phyloP scores from a whole-genome alignment of 1,140 invertebrate species.

The Apocrypta bakeri region DNA sequence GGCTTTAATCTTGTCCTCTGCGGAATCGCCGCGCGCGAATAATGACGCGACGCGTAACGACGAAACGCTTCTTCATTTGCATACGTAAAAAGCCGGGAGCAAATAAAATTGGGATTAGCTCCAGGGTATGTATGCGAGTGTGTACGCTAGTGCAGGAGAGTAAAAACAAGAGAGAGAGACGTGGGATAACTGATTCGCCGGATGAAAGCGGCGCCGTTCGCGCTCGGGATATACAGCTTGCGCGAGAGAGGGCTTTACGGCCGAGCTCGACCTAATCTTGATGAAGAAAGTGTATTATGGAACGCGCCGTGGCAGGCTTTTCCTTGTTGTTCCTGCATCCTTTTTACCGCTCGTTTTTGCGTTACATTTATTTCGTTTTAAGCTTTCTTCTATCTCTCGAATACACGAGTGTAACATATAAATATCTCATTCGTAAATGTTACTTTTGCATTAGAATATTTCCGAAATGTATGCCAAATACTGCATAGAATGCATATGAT shows the following conservation, averaged over 20 bases:
- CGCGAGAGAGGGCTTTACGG: background rate
- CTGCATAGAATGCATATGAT: too few relatives aligned
- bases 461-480: too few relatives aligned
- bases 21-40: conserved; percentile 31
- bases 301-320: background rate
- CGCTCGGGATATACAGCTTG: conserved; percentile 20
- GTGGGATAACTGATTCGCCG: conserved; percentile 7
- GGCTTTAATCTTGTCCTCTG: conserved; percentile 45
- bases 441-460: too few relatives aligned
- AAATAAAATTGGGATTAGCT: conserved; percentile 44
- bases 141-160: background rate
- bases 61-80: conserved; percentile 28
- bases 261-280: background rate
- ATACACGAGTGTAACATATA: too few relatives aligned
- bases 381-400: background rate
- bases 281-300: background rate
- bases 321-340: background rate
- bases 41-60: conserved; percentile 24
- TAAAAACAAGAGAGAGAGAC: background rate
- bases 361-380: background rate
- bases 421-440: too few relatives aligned
- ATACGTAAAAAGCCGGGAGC: conserved; percentile 31
- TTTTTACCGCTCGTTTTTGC: background rate
- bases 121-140: too few relatives aligned
- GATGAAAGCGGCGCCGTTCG: background rate